Percentiles rank a stretch among this genome's conserved stretches.
These are phyloP conservation scores for Mormyrops boulengeri DNA, from an alignment of 2,797 vertebrate species.

Conservation along the genomic window DNA sequence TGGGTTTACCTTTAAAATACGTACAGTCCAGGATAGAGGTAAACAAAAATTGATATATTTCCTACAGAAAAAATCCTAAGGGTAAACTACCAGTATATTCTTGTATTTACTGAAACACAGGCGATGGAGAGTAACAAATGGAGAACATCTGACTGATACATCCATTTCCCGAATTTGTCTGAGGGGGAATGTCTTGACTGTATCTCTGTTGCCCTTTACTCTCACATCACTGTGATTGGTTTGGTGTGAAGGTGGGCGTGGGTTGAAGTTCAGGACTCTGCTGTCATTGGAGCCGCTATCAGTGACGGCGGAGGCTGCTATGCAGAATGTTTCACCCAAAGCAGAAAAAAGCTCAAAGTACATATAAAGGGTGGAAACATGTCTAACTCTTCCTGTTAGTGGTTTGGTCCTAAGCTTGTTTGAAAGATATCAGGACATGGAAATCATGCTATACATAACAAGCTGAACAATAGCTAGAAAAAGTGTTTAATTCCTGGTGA, in stretches of 20 bases:
- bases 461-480: background rate
- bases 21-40: background rate
- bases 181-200: slow-evolving; percentile 7
- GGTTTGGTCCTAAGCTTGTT: background rate
- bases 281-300: background rate
- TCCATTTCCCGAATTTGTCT: background rate
- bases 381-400: background rate
- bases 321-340: background rate
- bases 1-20: background rate
- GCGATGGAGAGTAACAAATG: background rate
- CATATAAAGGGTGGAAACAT: background rate
- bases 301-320: background rate
- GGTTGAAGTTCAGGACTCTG: background rate
- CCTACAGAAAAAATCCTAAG: background rate
- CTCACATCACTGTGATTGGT: background rate
- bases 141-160: background rate
- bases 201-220: slow-evolving; percentile 27
- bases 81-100: background rate
- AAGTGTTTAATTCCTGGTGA: background rate
- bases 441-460: background rate
- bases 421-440: background rate
- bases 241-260: background rate
- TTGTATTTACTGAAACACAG: background rate
- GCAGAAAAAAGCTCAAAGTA: background rate
- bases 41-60: background rate